These are phyloP conservation scores for Syrrhaptes paradoxus DNA, from an alignment of 2,113 vertebrate genomes.

Conservation along the genomic window DNA sequence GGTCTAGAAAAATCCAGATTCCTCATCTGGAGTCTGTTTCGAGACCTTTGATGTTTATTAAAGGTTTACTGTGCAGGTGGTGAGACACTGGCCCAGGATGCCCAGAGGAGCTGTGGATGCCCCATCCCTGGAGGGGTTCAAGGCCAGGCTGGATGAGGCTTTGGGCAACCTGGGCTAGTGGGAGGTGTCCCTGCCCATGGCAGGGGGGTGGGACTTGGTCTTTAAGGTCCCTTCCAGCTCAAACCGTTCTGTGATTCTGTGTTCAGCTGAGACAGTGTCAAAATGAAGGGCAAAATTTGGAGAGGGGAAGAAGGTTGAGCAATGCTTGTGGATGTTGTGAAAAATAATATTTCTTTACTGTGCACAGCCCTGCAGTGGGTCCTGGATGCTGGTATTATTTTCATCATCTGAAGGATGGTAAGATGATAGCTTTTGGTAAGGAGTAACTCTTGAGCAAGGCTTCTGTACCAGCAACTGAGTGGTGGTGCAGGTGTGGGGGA, in stretches of 20 bases:
- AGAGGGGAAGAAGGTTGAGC: background rate
- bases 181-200: no score
- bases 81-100: no score
- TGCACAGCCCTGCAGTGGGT: background rate
- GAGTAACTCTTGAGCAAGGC: background rate
- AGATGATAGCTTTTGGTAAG: background rate
- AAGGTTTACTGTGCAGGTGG: no score
- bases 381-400: background rate
- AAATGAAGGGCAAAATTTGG: background rate
- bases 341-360: fast-evolving
- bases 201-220: no score
- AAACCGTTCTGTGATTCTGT: background rate
- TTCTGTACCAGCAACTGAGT: background rate
- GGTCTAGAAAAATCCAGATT: background rate
- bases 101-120: no score
- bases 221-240: no score
- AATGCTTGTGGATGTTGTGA: no score
- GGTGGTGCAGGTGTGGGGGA: background rate
- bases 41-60: background rate
- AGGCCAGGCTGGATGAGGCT: no score
- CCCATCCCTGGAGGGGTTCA: no score
- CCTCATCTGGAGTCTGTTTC: background rate
- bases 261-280: fast-evolving
- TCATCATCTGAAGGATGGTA: background rate
- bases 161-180: no score